Conservation (phyloP, 2,113 vertebrate species). For the Sinocyclocheilus grahami region DNA sequence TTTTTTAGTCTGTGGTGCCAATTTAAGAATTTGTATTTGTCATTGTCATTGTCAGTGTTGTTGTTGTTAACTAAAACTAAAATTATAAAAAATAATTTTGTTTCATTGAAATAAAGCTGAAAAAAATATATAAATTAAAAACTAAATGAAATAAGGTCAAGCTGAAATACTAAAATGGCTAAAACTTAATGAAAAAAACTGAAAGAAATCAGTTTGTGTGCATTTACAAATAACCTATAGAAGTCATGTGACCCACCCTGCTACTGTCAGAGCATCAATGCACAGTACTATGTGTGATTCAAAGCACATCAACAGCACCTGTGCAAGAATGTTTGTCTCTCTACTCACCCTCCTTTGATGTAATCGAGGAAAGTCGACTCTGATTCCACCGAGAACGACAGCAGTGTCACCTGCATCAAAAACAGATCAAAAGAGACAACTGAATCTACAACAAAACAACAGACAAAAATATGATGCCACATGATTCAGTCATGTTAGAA, state of each 20-base stretch:
- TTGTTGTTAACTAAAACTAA: no score
- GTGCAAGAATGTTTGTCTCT: constrained; percentile 26
- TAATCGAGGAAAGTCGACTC: constrained; percentile 94
- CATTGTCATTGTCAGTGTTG: no score
- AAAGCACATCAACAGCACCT: neutral
- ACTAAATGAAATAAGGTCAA: no score
- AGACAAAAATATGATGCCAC: constrained; percentile 3
- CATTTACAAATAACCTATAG: neutral
- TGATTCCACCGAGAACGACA: constrained; percentile 90
- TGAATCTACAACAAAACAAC: constrained; percentile 14
- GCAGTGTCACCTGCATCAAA: constrained; percentile 84
- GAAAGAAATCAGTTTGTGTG: neutral
- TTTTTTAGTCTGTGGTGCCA: no score
- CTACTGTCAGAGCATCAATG: neutral
- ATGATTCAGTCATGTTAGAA: neutral
- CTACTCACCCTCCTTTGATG: constrained; percentile 93
- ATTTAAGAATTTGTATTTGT: no score
- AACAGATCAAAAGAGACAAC: constrained; percentile 46
- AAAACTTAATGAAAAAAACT: no score
- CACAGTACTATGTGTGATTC: neutral
- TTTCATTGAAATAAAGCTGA: no score
- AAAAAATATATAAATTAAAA: no score
- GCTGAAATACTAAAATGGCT: no score
- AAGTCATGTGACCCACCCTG: neutral
- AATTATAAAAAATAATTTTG: no score